phyloP scores from a whole-genome alignment of 2,113 vertebrate genomes.

The Scophthalmus maximus region DNA sequence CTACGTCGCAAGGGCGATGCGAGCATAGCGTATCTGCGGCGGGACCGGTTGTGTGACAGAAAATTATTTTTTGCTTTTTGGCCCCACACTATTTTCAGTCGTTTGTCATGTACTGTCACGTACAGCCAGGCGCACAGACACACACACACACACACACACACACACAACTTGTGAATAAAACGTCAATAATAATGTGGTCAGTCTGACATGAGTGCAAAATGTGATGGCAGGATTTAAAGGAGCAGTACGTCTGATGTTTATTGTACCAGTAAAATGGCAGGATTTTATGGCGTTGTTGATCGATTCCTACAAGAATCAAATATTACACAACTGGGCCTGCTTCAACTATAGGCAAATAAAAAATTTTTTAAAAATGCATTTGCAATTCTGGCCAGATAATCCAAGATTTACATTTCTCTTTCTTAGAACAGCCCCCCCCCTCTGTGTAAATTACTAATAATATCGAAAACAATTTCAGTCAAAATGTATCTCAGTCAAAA shows the following conservation, averaged over 20 bases:
- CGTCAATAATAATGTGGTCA: slow-evolving; percentile 4
- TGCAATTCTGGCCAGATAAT: not conserved
- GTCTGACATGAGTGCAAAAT: not conserved
- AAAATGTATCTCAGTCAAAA: slow-evolving; percentile 25
- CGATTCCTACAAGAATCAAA: not conserved
- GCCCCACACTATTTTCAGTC: too few relatives aligned
- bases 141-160: too few relatives aligned
- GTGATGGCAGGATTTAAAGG: slow-evolving; percentile 22
- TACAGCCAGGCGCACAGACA: too few relatives aligned
- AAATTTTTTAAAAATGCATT: not conserved
- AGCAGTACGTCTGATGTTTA: not conserved
- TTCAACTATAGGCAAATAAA: too few relatives aligned
- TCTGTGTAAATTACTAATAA: slow-evolving; percentile 13
- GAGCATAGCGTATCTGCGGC: not conserved
- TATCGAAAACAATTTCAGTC: slow-evolving; percentile 16
- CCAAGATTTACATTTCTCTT: not conserved
- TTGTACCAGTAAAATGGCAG: not conserved
- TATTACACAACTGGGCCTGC: not conserved
- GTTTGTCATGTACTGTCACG: too few relatives aligned
- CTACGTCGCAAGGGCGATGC: not conserved
- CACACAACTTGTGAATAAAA: slow-evolving; percentile 17
- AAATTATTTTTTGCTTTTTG: too few relatives aligned
- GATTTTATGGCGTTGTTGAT: not conserved
- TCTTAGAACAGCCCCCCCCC: not conserved
- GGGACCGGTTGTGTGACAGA: not conserved